Percentiles rank a stretch among this genome's conserved stretches.
Conservation (phyloP, 2,797 vertebrate genomes). For the Fistularia tabacaria region DNA sequence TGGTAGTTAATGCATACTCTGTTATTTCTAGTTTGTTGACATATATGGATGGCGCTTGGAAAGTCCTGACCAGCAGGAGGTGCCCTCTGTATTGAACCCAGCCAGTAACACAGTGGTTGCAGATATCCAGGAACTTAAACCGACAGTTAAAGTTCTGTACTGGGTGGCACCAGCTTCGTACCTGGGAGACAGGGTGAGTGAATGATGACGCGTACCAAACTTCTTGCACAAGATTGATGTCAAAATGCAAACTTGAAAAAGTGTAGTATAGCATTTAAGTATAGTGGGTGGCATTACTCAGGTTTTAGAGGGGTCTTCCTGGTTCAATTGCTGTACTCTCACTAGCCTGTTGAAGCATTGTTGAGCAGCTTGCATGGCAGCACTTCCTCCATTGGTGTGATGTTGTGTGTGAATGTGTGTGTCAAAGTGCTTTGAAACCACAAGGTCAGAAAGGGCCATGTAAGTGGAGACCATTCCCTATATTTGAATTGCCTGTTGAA, state of each 20-base stretch:
- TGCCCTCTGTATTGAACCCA: conserved; percentile 83
- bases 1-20: not conserved
- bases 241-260: not conserved
- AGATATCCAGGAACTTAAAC: conserved; percentile 87
- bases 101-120: conserved; percentile 86
- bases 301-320: no score
- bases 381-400: no score
- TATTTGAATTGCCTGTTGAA: no score
- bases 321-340: no score
- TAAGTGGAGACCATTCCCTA: no score
- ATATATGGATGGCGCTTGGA: conserved; percentile 87
- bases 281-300: no score
- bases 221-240: not conserved
- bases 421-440: no score
- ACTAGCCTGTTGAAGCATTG: no score
- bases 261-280: no score
- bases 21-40: conserved; percentile 79
- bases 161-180: conserved; percentile 88
- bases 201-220: not conserved
- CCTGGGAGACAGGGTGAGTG: conserved; percentile 85
- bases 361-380: no score
- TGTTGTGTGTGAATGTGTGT: no score
- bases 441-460: no score
- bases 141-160: conserved; percentile 73
- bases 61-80: conserved; percentile 63